Percentiles rank a stretch among this genome's conserved stretches.
Conservation (phyloP, 1,140 invertebrate species). For the Bombus confusus region DNA sequence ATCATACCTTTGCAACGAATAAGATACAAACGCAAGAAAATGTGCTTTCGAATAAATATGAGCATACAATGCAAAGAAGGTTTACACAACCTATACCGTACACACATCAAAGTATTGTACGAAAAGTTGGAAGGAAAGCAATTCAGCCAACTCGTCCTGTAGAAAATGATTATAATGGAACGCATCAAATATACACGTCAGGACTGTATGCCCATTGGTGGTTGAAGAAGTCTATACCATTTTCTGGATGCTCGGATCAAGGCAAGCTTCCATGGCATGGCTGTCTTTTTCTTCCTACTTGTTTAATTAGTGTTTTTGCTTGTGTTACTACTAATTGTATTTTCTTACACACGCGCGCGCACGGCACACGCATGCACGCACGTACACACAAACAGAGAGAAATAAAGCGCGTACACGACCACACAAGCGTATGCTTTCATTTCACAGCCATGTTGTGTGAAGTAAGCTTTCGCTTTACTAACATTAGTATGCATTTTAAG, state of each 20-base stretch:
- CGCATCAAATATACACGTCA: constrained; percentile 86
- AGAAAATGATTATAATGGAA: constrained; percentile 48
- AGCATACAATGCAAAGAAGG: constrained; percentile 56
- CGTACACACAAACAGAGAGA: not conserved
- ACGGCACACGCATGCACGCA: not conserved
- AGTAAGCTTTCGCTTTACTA: constrained; percentile 82
- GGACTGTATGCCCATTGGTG: constrained; percentile 95
- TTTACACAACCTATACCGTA: constrained; percentile 69
- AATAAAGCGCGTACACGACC: not conserved
- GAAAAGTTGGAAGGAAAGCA: constrained; percentile 58
- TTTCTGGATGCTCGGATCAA: constrained; percentile 80
- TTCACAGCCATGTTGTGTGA: constrained; percentile 83
- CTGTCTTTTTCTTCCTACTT: constrained; percentile 73
- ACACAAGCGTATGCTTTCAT: constrained; percentile 51
- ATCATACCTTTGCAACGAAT: not conserved
- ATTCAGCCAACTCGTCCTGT: constrained; percentile 45
- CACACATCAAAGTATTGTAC: constrained; percentile 51
- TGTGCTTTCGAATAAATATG: constrained; percentile 13
- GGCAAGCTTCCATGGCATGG: constrained; percentile 83
- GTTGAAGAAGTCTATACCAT: constrained; percentile 92
- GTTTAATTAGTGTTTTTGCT: constrained; percentile 63
- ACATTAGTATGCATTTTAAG: constrained; percentile 34
- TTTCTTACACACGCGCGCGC: constrained; percentile 1
- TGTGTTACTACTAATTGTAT: constrained; percentile 75
- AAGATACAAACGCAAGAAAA: constrained; percentile 12